Conservation (phyloP, 2,113 vertebrate genomes). For the Oryzias javanicus region DNA sequence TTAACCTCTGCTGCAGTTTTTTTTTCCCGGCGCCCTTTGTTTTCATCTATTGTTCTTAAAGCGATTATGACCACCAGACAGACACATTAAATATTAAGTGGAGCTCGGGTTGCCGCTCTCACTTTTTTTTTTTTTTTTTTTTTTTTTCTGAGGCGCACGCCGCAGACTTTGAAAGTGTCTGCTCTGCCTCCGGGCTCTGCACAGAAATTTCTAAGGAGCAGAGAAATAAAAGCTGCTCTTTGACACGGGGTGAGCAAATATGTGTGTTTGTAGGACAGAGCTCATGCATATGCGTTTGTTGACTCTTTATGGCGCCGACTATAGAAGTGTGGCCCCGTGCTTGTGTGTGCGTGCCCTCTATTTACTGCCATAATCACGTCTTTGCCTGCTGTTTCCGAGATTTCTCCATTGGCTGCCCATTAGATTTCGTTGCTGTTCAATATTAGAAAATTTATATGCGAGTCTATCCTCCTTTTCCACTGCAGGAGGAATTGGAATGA, state of each 20-base stretch:
- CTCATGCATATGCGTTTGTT: slow-evolving; percentile 2
- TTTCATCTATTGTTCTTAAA: slow-evolving; percentile 69
- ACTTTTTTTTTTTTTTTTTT: slow-evolving; percentile 18
- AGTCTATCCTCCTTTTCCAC: slow-evolving; percentile 29
- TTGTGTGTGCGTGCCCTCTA: slow-evolving; percentile 4
- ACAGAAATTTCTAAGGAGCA: slow-evolving; percentile 24
- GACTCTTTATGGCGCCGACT: background rate
- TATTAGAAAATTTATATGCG: slow-evolving; percentile 46
- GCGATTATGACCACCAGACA: slow-evolving; percentile 72
- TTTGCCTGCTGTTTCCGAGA: slow-evolving; percentile 27
- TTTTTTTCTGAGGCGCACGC: slow-evolving; percentile 31
- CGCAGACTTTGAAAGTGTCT: slow-evolving; percentile 52
- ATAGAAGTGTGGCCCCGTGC: background rate
- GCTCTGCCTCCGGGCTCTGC: slow-evolving; percentile 9
- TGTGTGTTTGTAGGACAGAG: slow-evolving; percentile 4
- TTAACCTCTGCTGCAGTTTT: slow-evolving; percentile 30
- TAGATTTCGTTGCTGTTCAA: slow-evolving; percentile 42
- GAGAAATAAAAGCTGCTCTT: slow-evolving; percentile 30
- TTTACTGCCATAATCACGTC: slow-evolving; percentile 34
- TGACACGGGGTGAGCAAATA: slow-evolving; percentile 12
- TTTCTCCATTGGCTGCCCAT: slow-evolving; percentile 36
- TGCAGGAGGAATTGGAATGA: slow-evolving; percentile 35
- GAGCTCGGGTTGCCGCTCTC: slow-evolving; percentile 32
- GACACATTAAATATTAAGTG: slow-evolving; percentile 71
- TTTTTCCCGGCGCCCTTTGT: slow-evolving; percentile 48